phyloP scores from a whole-genome alignment of 2,797 vertebrate species.

The Pseudocheirus occidentalis region DNA sequence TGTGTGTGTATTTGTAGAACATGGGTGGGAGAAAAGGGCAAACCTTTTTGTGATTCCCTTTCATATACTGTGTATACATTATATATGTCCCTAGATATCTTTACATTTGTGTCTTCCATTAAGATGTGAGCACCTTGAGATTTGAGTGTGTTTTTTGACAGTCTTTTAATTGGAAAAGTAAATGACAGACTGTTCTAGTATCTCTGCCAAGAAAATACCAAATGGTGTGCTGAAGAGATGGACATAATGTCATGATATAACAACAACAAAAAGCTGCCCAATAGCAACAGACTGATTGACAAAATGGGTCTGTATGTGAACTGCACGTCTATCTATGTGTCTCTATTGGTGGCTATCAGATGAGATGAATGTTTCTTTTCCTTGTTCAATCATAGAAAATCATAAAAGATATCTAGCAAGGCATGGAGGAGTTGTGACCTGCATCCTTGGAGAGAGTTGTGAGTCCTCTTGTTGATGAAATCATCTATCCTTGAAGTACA shows the following conservation, averaged over 20 bases:
- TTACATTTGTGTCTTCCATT: not conserved
- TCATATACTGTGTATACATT: not conserved
- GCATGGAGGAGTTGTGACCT: not conserved
- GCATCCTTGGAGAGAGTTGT: not conserved
- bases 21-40: not conserved
- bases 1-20: not conserved
- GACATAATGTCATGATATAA: not conserved
- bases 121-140: not conserved
- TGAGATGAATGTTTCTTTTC: not conserved
- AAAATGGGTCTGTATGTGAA: not conserved
- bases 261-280: not conserved
- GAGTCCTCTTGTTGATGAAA: not conserved
- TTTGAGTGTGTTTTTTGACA: not conserved
- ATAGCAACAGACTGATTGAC: not conserved
- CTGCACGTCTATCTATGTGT: not conserved
- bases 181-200: not conserved
- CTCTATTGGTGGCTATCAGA: not conserved
- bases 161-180: not conserved
- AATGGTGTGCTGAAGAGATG: not conserved
- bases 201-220: not conserved
- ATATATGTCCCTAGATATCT: not conserved
- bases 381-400: not conserved
- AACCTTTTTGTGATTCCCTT: not conserved
- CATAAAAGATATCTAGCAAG: not conserved
- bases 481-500: not conserved